Conservation (phyloP, 2,797 vertebrate species). For the Peromyscus nudipes region DNA sequence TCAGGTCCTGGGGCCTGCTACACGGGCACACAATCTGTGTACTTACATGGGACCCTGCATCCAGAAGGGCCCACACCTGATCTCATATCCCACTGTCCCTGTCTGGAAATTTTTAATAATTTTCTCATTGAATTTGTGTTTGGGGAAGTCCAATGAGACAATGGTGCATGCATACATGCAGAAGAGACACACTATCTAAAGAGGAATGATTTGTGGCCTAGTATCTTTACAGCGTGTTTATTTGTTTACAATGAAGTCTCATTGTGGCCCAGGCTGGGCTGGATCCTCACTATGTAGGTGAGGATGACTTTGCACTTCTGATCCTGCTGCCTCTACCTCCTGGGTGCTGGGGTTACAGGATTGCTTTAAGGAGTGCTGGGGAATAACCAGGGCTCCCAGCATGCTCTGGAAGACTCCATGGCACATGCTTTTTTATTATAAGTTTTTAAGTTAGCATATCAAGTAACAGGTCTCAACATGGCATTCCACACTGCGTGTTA, state of each 20-base stretch:
- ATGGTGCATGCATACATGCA: rapidly evolving
- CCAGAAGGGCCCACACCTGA: no score
- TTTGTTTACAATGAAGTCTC: not conserved
- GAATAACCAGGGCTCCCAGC: not conserved
- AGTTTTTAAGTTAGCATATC: not conserved
- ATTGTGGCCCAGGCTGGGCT: not conserved
- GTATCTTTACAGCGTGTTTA: not conserved
- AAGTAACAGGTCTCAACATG: not conserved
- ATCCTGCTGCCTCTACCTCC: not conserved
- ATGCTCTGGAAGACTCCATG: not conserved
- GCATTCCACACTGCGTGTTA: not conserved
- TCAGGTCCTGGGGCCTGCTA: not conserved
- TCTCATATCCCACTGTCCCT: not conserved
- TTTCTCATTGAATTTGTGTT: not conserved
- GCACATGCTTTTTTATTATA: not conserved
- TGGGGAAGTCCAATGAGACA: not conserved
- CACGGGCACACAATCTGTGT: rapidly evolving
- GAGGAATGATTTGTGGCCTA: not conserved
- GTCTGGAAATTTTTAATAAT: not conserved
- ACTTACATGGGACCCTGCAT: not conserved
- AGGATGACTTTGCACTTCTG: not conserved
- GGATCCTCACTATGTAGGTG: not conserved
- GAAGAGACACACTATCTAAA: not conserved
- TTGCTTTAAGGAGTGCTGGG: not conserved
- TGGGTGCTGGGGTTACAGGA: not conserved